Evolutionary conservation across 2,113 vertebrate genomes (phyloP).

Genomic region (Oryzias melastigma): DNA sequence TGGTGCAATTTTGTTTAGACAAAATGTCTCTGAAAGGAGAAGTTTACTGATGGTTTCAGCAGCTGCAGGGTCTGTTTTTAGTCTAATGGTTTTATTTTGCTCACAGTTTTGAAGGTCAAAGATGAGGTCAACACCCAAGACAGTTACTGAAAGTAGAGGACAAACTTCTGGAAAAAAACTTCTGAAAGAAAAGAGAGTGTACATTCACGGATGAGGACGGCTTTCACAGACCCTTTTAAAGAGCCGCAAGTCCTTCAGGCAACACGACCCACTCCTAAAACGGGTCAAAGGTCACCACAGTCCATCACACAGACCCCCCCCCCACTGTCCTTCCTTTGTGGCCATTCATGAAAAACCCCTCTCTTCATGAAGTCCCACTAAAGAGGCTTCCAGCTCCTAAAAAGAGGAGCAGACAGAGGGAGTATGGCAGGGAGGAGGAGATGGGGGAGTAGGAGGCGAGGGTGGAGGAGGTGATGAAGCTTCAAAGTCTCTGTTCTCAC

Average conservation of each 20-base stretch:
- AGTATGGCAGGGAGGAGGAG: constrained; percentile 32
- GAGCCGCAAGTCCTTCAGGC: constrained; percentile 56
- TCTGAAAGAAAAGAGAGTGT: constrained; percentile 27
- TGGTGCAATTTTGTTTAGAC: constrained; percentile 10
- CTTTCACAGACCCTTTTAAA: constrained; percentile 45
- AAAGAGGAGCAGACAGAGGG: constrained; percentile 63
- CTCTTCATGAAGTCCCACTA: constrained; percentile 75
- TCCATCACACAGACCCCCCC: constrained; percentile 69
- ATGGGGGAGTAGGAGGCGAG: constrained; percentile 28
- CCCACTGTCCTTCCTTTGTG: constrained; percentile 62
- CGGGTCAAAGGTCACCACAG: constrained; percentile 70
- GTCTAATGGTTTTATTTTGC: background rate
- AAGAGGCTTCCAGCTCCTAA: constrained; percentile 74
- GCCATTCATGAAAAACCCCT: constrained; percentile 47
- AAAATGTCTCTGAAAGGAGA: constrained; percentile 17
- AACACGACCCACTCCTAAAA: constrained; percentile 42
- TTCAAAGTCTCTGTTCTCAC: constrained; percentile 55
- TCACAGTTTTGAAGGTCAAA: constrained; percentile 18
- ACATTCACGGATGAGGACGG: constrained; percentile 41
- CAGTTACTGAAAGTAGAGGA: constrained; percentile 35
- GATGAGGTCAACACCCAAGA: constrained; percentile 9
- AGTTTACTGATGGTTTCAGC: background rate
- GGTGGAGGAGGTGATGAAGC: constrained; percentile 49
- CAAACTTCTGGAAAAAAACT: constrained; percentile 24
- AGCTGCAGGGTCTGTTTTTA: constrained; percentile 39